Percentiles rank a stretch among this genome's conserved stretches.
These are phyloP conservation scores for Trachelus tabidus DNA, from an alignment of 2,888 invertebrate genomes.

Conservation along the genomic window DNA sequence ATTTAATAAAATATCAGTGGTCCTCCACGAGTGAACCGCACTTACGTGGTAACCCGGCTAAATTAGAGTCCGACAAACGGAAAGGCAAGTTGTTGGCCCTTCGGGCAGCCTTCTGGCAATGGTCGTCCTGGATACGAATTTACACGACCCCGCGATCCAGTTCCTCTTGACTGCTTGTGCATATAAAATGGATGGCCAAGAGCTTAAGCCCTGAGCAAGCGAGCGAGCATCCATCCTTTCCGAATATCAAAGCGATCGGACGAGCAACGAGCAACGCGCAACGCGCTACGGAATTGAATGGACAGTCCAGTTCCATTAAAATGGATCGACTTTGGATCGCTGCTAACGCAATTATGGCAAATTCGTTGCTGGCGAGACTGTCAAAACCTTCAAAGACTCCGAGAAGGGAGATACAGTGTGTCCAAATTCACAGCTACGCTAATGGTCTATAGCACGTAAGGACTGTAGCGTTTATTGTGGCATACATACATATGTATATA, in stretches of 20 bases:
- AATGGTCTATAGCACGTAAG: background rate
- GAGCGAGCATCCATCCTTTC: background rate
- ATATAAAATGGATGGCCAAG: background rate
- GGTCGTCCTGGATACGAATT: background rate
- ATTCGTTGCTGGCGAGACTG: background rate
- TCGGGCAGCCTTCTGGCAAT: background rate
- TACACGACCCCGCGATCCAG: background rate
- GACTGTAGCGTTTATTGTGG: too few relatives aligned
- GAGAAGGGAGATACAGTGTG: too few relatives aligned
- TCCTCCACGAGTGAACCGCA: background rate
- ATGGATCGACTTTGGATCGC: background rate
- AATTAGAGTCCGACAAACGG: background rate
- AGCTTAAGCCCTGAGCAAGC: background rate
- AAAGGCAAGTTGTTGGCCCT: background rate
- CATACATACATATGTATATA: too few relatives aligned
- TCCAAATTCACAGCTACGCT: background rate
- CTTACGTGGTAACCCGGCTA: background rate
- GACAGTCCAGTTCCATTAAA: background rate
- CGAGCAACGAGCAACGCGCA: background rate
- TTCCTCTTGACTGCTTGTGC: background rate
- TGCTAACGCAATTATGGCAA: background rate
- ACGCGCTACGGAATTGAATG: background rate
- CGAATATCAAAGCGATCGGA: background rate
- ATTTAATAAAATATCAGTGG: conserved; percentile 23
- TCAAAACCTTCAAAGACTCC: background rate